A percentile compares a stretch with the other conserved stretches of the same genome.
phyloP scores from a whole-genome alignment of 2,888 invertebrate species.

The Hemistola chrysoprasaria region DNA sequence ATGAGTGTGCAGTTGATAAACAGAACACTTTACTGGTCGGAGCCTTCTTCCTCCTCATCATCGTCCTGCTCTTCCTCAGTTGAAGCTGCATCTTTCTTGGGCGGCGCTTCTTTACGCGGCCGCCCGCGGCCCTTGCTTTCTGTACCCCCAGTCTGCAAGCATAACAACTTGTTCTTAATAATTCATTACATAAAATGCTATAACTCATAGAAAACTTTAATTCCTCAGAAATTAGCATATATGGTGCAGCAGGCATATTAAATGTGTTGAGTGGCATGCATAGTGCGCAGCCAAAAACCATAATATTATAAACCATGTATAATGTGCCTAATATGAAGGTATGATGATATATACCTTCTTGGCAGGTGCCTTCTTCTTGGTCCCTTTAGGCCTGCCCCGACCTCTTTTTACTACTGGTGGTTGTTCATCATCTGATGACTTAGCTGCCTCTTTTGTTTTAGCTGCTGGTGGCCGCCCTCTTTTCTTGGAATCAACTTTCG shows the following conservation, averaged over 20 bases:
- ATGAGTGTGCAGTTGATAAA: constrained; percentile 54
- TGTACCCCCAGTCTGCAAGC: constrained; percentile 57
- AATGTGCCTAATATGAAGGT: neutral
- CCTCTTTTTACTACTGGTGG: constrained; percentile 80
- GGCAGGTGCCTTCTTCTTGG: constrained; percentile 76
- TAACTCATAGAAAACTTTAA: too few relatives aligned
- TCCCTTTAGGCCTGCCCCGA: constrained; percentile 79
- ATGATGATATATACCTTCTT: constrained; percentile 63
- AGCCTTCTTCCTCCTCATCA: constrained; percentile 76
- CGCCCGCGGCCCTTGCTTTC: constrained; percentile 73
- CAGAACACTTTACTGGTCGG: constrained; percentile 74
- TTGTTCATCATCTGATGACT: constrained; percentile 78
- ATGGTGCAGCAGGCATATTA: too few relatives aligned
- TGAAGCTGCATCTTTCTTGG: constrained; percentile 75
- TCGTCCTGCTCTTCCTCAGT: constrained; percentile 77
- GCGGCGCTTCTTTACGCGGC: constrained; percentile 74
- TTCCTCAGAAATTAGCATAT: too few relatives aligned
- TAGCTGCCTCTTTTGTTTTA: constrained; percentile 78
- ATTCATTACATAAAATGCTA: too few relatives aligned
- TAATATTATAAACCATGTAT: too few relatives aligned
- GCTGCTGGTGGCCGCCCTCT: constrained; percentile 70
- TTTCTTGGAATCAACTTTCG: constrained; percentile 75
- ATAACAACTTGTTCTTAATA: too few relatives aligned
- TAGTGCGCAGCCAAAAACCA: too few relatives aligned
- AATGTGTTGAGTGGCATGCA: too few relatives aligned